Conservation (phyloP, 2,113 vertebrate genomes). For the Okapia johnstoni region DNA sequence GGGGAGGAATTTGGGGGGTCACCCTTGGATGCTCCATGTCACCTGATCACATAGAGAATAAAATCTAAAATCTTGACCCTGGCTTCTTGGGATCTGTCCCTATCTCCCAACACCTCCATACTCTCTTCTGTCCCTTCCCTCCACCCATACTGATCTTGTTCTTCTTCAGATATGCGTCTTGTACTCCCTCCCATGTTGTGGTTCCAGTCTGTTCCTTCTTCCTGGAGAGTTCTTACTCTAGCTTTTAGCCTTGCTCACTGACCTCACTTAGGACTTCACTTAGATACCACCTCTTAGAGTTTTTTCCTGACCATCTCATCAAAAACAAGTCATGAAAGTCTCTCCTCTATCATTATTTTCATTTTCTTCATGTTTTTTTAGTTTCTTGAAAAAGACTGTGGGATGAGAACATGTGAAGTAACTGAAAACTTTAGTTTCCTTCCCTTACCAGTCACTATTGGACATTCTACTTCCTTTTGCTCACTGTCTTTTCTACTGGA, state of each 20-base stretch:
- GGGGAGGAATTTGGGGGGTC: not conserved
- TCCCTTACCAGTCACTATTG: not conserved
- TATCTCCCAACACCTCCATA: fast-evolving
- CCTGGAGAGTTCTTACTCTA: not conserved
- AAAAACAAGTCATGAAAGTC: not conserved
- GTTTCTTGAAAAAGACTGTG: not conserved
- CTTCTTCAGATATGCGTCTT: not conserved
- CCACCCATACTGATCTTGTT: not conserved
- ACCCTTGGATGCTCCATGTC: not conserved
- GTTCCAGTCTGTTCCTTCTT: not conserved
- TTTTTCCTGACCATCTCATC: not conserved
- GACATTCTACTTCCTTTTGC: not conserved
- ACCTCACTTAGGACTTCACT: not conserved
- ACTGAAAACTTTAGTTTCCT: not conserved
- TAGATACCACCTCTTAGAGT: not conserved
- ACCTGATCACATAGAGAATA: not conserved
- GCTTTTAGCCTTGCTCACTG: not conserved
- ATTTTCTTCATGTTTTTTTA: not conserved
- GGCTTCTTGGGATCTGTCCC: not conserved
- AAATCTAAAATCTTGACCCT: not conserved
- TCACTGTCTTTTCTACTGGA: not conserved
- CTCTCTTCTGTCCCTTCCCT: not conserved
- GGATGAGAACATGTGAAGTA: not conserved
- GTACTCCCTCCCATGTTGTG: not conserved
- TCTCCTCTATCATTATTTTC: not conserved